Evolutionary conservation across 2,113 vertebrate species (phyloP), one percentile per base, ranked within the genome.

Genomic region (Chelonoidis abingdonii): DNA sequence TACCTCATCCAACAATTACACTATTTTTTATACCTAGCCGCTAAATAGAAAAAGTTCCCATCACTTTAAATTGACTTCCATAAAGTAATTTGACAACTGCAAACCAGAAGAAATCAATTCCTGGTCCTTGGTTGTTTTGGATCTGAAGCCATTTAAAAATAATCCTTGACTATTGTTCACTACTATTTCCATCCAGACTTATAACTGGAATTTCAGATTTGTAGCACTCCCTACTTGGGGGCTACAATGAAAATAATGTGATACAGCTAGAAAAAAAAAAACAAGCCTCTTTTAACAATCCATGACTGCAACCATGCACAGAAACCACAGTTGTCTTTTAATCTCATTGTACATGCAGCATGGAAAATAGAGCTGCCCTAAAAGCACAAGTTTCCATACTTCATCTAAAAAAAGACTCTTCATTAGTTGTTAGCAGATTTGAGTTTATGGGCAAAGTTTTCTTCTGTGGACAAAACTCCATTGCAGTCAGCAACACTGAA

Each of bases 41-140:
- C 44, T 84, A 80, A 21, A 31, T 75, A 35, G 89, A 93, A 83
- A 83, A 10, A 79, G 22, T 53, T 78, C 29, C 2, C 56, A 83
- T 86, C 14, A 41, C 21, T 86, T 89, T 76, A 86, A 82, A 3
- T 89, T 92, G 86, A 9, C n/a, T 84, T 90, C 50, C 25, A 53
- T 95, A 62, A 96, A 91, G 83, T 93, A 96, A 91, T 93, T 91
- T 95, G 80, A 95, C 89, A 97, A 93, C 62, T 92, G 21, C 25
- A 91, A 96, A 95, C 53, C 47, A 87, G 35, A 92, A 93, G 83
- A 89, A 88, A 76, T 1, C 25, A 90, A 49, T 21, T 88, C 5
- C 31, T 53, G 88, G 88, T 93, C 72, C 91, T 94, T 81, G 29
- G 10, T 35, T 94, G 69, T 89, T 96, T 89, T 87, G 52, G 80